phyloP scores from a whole-genome alignment of 2,797 vertebrate species.

The Melanotaenia boesemani region DNA sequence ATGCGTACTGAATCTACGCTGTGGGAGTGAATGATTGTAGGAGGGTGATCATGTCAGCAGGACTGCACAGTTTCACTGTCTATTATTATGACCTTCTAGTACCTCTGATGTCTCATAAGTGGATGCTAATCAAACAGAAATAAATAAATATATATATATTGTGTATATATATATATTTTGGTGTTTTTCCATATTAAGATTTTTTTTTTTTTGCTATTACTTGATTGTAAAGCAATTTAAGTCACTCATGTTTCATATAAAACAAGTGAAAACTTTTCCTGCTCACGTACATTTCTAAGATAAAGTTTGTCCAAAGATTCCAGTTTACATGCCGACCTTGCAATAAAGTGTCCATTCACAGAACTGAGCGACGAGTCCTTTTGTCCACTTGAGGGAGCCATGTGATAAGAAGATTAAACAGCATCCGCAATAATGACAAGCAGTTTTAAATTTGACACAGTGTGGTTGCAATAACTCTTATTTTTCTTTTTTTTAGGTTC shows the following conservation, averaged over 20 bases:
- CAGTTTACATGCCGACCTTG: constrained; percentile 22
- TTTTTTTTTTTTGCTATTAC: constrained; percentile 8
- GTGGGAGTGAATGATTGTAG: constrained; percentile 17
- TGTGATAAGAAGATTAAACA: constrained; percentile 21
- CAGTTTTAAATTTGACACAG: accelerated
- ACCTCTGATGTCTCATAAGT: constrained; percentile 21
- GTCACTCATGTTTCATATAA: constrained; percentile 10
- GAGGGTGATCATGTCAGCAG: constrained; percentile 32
- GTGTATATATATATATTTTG: constrained; percentile 3
- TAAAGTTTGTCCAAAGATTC: constrained; percentile 40
- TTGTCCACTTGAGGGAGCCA: constrained; percentile 71
- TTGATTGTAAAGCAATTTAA: constrained; percentile 24
- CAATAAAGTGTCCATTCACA: constrained; percentile 55
- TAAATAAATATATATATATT: constrained; percentile 25
- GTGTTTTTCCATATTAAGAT: constrained; percentile 9
- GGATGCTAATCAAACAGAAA: constrained; percentile 19
- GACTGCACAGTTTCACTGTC: constrained; percentile 51
- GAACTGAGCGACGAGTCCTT: constrained; percentile 28
- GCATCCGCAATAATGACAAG: accelerated
- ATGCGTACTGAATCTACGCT: constrained; percentile 10
- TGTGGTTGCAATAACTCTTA: neutral
- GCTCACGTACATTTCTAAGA: constrained; percentile 11
- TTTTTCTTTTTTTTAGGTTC: neutral
- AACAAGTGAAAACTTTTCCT: neutral
- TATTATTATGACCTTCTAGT: constrained; percentile 3